Evolutionary conservation across 2,797 vertebrate species (phyloP), one percentile per base, ranked within the genome.

Genomic region (Orientallactaga sibirica): DNA sequence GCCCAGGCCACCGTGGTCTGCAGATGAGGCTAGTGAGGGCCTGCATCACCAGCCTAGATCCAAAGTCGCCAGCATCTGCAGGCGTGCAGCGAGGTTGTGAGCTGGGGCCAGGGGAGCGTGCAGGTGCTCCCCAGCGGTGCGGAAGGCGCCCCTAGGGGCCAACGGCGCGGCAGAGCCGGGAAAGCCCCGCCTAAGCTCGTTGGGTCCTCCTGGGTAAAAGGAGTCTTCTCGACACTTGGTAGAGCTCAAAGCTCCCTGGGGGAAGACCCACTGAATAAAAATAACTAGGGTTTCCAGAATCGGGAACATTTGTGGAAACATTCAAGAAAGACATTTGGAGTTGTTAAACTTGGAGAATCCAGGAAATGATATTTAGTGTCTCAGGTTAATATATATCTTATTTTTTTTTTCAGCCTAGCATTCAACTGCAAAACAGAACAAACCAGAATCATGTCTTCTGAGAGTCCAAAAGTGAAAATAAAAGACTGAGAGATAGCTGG

Each of bases 101-200:
- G 2, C 15, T 52, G 0, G 2, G 8, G 14, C 24, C 18, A 82
- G 37, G 84, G 5, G n/a, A 29, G 20, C 7, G 11, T 15, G 9
- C 20, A 29, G n/a, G 33, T 68, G 55, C 12, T 14, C n/a, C 55
- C 55, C 7, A 9, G 80, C 90, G 67, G 94, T 97, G 85, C 91
- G n/a, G 88, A 95, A 85, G 91, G 78, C 3, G 97, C 98, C 96
- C 90, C 98, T 96, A 70, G 86, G 75, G 98, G 84, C 82, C 55
- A 3, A 29, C 1, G 29, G 12, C 15, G 0, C 16, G 4, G 19
- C 3, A 37, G 37, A 12, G 43, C 6, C 7, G 16, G 27, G 66
- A 64, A 43, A n/a, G 10, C 19, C 3, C 0, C 6, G 11, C 14
- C 41, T 25, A 14, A 29, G n/a, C 43, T 2, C 11, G 3, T 19